Percentiles rank a stretch among this genome's conserved stretches.
These are phyloP conservation scores for Conops quadrifasciatus DNA, from an alignment of 2,888 invertebrate species.

Conservation along the genomic window DNA sequence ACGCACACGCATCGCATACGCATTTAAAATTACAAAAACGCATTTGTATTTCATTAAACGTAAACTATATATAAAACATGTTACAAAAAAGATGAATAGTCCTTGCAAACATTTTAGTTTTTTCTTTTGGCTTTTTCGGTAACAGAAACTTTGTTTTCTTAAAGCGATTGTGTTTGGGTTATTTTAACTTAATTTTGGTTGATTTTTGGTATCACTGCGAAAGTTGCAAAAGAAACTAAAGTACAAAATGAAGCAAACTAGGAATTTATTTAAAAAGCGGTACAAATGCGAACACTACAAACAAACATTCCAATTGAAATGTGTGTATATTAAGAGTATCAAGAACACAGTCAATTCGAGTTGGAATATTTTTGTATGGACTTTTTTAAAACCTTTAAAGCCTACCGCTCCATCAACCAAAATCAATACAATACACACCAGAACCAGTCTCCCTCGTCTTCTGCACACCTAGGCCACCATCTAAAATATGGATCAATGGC, in stretches of 20 bases:
- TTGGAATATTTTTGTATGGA: constrained; percentile 8
- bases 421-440: neutral
- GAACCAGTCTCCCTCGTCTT: neutral
- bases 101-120: constrained; percentile 21
- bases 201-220: constrained; percentile 8
- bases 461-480: constrained; percentile 7
- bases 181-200: neutral
- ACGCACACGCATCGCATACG: constrained; percentile 1
- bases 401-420: neutral
- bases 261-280: constrained; percentile 21
- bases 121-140: neutral
- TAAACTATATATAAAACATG: constrained; percentile 24
- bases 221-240: constrained; percentile 20
- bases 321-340: neutral
- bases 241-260: constrained; percentile 27
- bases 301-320: neutral
- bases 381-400: neutral
- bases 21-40: constrained; percentile 3
- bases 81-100: constrained; percentile 16
- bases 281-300: neutral
- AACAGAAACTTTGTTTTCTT: neutral
- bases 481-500: neutral
- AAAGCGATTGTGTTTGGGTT: neutral
- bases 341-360: neutral
- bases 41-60: constrained; percentile 28